Percentiles rank a stretch among this genome's conserved stretches.
Evolutionary conservation across 35 echinoderm and acorn worm genomes (phyloP).

Genomic region (Apostichopus parvimensis): DNA sequence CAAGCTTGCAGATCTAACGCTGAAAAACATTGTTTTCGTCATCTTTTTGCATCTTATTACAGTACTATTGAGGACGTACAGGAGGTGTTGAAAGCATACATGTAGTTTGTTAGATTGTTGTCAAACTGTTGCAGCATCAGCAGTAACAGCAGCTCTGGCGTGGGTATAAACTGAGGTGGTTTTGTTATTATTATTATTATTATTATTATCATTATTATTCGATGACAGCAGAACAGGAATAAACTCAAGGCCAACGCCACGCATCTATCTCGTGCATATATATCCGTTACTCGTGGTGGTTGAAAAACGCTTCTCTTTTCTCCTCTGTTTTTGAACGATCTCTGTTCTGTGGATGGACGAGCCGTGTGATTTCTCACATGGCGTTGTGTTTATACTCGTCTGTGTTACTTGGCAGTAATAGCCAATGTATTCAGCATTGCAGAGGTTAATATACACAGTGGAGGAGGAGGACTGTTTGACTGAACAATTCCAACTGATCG

Average conservation of each 20-base stretch:
- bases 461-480: too few species aligned
- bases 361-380: too few species aligned
- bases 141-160: not conserved
- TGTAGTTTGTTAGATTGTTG: not conserved
- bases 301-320: too few species aligned
- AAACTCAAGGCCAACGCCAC: not conserved
- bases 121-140: not conserved
- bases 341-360: too few species aligned
- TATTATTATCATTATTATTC: not conserved
- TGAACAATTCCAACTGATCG: too few species aligned
- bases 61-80: not conserved
- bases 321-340: too few species aligned
- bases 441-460: too few species aligned
- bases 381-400: too few species aligned
- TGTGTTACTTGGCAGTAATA: too few species aligned
- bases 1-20: not conserved
- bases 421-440: too few species aligned
- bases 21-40: constrained; percentile 42
- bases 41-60: constrained; percentile 40
- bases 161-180: not conserved
- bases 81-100: constrained; percentile 12
- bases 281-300: too few species aligned
- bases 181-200: not conserved
- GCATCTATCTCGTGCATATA: not conserved
- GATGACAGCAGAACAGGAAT: not conserved